Conservation (phyloP, 2,113 vertebrate genomes). For the Perccottus glenii region DNA sequence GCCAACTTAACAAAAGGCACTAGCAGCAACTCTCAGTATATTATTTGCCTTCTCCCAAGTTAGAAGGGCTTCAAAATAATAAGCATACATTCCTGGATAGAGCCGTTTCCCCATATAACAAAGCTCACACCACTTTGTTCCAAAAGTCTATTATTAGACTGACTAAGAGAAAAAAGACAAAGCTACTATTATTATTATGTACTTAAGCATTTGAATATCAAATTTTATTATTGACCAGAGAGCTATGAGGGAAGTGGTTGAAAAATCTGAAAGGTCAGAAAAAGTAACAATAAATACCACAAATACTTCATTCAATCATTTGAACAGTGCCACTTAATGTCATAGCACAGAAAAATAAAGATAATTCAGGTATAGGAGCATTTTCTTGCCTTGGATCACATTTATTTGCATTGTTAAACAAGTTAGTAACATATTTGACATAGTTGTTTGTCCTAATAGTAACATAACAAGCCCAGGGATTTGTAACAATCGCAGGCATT, state of each 20-base stretch:
- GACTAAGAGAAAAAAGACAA: conserved; percentile 37
- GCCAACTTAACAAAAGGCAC: conserved; percentile 11
- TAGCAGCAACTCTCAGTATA: background rate
- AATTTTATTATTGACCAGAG: conserved; percentile 5
- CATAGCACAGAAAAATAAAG: too few species aligned
- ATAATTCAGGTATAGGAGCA: too few species aligned
- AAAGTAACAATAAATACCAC: too few species aligned
- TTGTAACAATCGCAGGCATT: conserved; percentile 29
- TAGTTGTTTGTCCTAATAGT: conserved; percentile 21
- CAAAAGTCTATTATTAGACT: background rate
- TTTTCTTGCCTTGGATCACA: too few species aligned
- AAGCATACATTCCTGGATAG: background rate
- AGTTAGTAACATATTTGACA: conserved; percentile 22
- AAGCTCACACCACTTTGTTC: conserved; percentile 1
- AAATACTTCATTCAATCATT: background rate
- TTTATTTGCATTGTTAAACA: too few species aligned
- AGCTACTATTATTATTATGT: background rate
- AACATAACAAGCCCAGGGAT: conserved; percentile 39
- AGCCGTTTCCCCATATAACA: background rate
- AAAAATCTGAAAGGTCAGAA: conserved; percentile 8
- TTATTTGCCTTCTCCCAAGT: background rate
- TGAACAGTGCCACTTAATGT: conserved; percentile 8
- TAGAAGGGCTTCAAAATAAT: background rate
- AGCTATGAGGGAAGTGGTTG: background rate
- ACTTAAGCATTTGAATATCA: background rate